A percentile compares a stretch with the other conserved stretches of the same genome.
phyloP scores from a whole-genome alignment of 2,113 vertebrate genomes.

The Alligator mississippiensis region DNA sequence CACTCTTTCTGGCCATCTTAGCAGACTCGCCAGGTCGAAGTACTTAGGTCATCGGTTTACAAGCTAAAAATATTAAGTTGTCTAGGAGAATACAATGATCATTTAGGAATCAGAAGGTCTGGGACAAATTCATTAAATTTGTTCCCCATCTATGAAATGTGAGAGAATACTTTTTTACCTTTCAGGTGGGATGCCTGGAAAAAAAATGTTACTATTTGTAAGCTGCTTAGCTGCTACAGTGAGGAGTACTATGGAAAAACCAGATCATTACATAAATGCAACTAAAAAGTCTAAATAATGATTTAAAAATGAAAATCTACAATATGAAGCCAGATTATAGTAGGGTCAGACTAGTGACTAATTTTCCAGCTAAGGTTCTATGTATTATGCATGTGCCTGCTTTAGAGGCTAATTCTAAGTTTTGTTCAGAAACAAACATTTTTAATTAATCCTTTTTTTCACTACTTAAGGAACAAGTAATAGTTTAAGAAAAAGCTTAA shows the following conservation, averaged over 20 bases:
- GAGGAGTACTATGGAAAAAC: not conserved
- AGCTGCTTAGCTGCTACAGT: not conserved
- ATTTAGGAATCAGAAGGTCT: not conserved
- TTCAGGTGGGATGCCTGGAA: not conserved
- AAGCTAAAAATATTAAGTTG: not conserved
- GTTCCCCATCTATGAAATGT: not conserved
- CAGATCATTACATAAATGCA: not conserved
- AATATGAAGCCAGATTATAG: not conserved
- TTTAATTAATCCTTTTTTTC: not conserved
- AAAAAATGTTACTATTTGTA: not conserved
- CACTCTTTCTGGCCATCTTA: no score
- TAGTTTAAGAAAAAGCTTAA: not conserved
- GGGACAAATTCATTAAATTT: not conserved
- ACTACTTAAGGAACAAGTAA: not conserved
- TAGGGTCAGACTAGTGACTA: not conserved
- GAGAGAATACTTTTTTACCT: not conserved
- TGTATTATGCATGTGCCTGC: not conserved
- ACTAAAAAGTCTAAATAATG: not conserved
- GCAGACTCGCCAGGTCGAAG: accelerated
- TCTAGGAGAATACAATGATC: not conserved
- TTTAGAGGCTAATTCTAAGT: not conserved
- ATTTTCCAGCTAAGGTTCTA: not conserved
- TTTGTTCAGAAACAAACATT: not conserved
- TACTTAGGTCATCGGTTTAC: not conserved
- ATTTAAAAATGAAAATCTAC: not conserved